phyloP scores from a whole-genome alignment of 2,797 vertebrate species.

The Miichthys miiuy region DNA sequence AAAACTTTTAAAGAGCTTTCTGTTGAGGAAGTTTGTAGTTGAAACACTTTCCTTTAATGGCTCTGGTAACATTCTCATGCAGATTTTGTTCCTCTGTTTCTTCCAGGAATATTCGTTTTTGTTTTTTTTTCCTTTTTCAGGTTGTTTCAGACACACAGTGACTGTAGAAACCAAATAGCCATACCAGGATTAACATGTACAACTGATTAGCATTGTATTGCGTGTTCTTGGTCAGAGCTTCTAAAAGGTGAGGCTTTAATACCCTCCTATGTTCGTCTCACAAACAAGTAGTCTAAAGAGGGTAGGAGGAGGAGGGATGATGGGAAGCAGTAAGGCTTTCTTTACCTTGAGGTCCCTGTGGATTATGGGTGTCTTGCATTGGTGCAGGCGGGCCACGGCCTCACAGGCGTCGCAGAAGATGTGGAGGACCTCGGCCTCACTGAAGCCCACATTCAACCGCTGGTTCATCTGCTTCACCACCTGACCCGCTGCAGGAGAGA shows the following conservation, averaged over 20 bases:
- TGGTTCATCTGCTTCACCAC: constrained; percentile 99
- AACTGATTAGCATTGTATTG: not conserved
- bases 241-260: no score
- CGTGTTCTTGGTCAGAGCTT: no score
- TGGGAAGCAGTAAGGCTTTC: no score
- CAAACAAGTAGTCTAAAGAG: no score
- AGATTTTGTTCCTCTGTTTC: not conserved
- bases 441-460: constrained; percentile 93
- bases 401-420: constrained; percentile 98
- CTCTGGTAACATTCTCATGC: not conserved
- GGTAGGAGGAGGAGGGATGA: no score
- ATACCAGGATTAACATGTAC: not conserved
- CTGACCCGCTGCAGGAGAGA: constrained; percentile 86
- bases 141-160: not conserved
- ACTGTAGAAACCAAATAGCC: not conserved
- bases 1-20: not conserved
- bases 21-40: not conserved
- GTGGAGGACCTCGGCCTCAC: constrained; percentile 91
- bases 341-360: constrained; percentile 96
- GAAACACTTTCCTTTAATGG: not conserved
- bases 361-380: constrained; percentile 97
- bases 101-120: not conserved
- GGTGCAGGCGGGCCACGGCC: constrained; percentile 95
- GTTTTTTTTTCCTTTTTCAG: not conserved
- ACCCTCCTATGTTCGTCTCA: no score